Base-by-base conservation (phyloP, 2,797 vertebrate genomes). In the Peromyscus melanophrys region DNA sequence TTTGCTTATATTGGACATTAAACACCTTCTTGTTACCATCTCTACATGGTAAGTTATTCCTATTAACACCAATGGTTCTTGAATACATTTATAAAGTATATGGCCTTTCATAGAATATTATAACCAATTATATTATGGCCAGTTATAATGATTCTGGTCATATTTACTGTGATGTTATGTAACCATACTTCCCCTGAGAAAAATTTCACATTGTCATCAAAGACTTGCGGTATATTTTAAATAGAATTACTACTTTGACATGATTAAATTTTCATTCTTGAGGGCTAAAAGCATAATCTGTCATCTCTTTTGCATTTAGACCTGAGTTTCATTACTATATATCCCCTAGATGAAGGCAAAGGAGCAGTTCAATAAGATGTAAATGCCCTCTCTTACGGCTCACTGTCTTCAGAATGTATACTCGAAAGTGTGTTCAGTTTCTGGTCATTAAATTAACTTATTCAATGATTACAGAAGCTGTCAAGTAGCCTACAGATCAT, bases 231-330 rank as follows among this genome's bases (percentile, higher is more conserved):
- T 37, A 65, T 92, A 93, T 92, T 96, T 97, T 96, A 95, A 90
- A 80, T 43, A 69, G 90, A 97, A 98, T 96, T 91, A 89, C 92
- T 95, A 49, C 63, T 80, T 71, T 59, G 59, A 91, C 52, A 84
- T 63, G 92, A 97, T 95, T 97, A 93, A 93, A 57, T 96, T 95
- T 97, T 97, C 78, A 87, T 95, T 93, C 89, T 90, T 67, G 61
- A 92, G 76, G 7, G 31, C 94, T 97, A 97, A 97, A 95, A 97
- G 92, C 95, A 89, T 89, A 89, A 95, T 92, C 81, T 19, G 76
- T 97, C 95, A 97, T 94, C 95, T 94, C 91, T 96, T 95, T 89
- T 96, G 81, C 69, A 77, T 94, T 95, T 94, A 89, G 29, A 88
- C 43, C 59, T 81, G 52, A 59, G 4, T 83, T 76, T 94, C 80